Percentiles rank a stretch among this genome's conserved stretches.
phyloP scores from a whole-genome alignment of 2,888 invertebrate genomes.

The Phalera bucephala region DNA sequence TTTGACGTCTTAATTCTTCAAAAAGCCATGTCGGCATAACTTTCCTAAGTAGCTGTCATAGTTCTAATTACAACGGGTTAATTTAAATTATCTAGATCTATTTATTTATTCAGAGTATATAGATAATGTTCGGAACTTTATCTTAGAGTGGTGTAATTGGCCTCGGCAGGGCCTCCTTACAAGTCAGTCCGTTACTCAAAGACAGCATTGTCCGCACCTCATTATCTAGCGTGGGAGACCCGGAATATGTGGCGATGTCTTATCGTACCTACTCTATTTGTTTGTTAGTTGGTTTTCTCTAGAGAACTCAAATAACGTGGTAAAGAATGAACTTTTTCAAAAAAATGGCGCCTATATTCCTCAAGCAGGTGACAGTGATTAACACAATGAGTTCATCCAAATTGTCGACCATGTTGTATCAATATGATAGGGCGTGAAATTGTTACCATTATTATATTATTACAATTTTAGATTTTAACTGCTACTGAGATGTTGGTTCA shows the following conservation, averaged over 20 bases:
- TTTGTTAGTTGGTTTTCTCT: no score
- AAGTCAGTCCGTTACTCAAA: constrained; percentile 30
- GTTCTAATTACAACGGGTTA: neutral
- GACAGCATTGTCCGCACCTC: constrained; percentile 53
- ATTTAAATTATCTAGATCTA: constrained; percentile 1
- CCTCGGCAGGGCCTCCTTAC: neutral
- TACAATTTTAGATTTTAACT: no score
- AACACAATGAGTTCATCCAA: no score
- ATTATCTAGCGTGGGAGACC: constrained; percentile 60
- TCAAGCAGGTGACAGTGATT: no score
- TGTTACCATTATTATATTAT: no score
- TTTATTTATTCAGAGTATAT: neutral
- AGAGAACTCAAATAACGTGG: no score
- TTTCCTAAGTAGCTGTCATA: neutral
- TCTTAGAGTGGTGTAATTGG: constrained; percentile 1
- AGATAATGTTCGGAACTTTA: constrained; percentile 1
- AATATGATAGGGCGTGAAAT: no score
- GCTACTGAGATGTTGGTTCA: no score
- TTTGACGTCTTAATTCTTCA: constrained; percentile 1
- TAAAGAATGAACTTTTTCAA: no score
- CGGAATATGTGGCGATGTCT: constrained; percentile 41
- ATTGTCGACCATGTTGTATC: no score
- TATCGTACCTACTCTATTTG: constrained; percentile 18
- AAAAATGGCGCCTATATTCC: no score
- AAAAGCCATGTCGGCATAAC: constrained; percentile 1